Evolutionary conservation across 1,140 invertebrate species (phyloP).

Genomic region (Rhopalosiphum padi): DNA sequence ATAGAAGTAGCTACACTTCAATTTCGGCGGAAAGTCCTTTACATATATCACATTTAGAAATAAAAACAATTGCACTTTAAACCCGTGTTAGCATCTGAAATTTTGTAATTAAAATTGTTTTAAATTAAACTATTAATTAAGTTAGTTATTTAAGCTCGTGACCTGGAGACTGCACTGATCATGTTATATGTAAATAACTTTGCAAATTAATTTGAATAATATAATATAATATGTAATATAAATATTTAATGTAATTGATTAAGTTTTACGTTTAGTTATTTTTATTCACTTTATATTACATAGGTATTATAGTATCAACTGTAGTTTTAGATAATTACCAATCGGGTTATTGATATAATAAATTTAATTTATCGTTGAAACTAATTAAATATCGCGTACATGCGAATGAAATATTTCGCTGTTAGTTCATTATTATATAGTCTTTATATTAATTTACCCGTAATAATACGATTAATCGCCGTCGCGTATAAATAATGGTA

Average conservation of each 20-base stretch:
- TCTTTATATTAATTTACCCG: background rate
- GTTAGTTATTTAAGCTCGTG: too few relatives aligned
- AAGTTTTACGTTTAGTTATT: background rate
- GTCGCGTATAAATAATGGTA: conserved; percentile 28
- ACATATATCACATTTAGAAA: too few relatives aligned
- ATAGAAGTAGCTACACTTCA: too few relatives aligned
- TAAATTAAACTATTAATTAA: too few relatives aligned
- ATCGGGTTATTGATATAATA: background rate
- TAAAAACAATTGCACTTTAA: too few relatives aligned
- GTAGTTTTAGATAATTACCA: background rate
- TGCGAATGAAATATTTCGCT: conserved; percentile 14
- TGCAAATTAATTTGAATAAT: background rate
- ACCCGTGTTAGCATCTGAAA: too few relatives aligned
- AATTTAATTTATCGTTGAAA: background rate
- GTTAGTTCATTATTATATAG: conserved; percentile 22
- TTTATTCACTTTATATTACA: background rate
- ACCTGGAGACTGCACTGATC: too few relatives aligned
- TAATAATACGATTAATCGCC: conserved; percentile 29
- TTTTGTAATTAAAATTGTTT: too few relatives aligned
- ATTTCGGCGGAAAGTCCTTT: too few relatives aligned
- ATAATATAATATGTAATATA: background rate
- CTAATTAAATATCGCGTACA: background rate
- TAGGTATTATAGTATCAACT: background rate
- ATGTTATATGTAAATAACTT: background rate
- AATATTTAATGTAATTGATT: background rate